Conservation (phyloP, 2,888 invertebrate species). For the Drosophila melanosoma region DNA sequence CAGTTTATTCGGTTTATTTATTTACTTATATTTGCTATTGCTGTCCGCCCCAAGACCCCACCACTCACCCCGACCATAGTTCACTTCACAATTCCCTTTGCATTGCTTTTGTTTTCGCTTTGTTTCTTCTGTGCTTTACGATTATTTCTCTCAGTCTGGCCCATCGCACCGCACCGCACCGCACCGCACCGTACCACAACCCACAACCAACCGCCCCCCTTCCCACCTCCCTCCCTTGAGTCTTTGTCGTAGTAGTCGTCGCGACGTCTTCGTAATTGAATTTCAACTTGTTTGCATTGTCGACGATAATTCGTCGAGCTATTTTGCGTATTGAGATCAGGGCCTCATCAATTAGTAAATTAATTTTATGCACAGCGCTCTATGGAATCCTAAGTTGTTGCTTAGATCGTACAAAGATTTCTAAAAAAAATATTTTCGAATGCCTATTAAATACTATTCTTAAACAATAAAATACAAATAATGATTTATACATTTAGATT, state of each 20-base stretch:
- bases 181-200: background rate
- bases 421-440: background rate
- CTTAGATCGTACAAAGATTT: slow-evolving; percentile 11
- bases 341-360: slow-evolving; percentile 84
- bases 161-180: slow-evolving; percentile 18
- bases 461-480: background rate
- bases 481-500: background rate
- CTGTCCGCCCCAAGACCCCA: slow-evolving; percentile 16
- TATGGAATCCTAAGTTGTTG: slow-evolving; percentile 61
- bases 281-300: slow-evolving; percentile 82
- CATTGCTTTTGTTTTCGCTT: slow-evolving; percentile 66
- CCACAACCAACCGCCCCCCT: background rate
- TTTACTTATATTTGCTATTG: slow-evolving; percentile 81
- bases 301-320: slow-evolving; percentile 82
- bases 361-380: slow-evolving; percentile 81
- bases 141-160: slow-evolving; percentile 69
- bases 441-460: background rate
- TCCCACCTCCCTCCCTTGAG: background rate
- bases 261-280: slow-evolving; percentile 74
- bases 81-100: slow-evolving; percentile 55
- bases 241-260: slow-evolving; percentile 25
- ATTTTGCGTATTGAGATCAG: slow-evolving; percentile 84
- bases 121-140: slow-evolving; percentile 73
- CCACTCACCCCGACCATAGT: slow-evolving; percentile 17
- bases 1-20: slow-evolving; percentile 81